Base-by-base conservation (phyloP, 2,888 invertebrate genomes). In the Mallateleia sp. region DNA sequence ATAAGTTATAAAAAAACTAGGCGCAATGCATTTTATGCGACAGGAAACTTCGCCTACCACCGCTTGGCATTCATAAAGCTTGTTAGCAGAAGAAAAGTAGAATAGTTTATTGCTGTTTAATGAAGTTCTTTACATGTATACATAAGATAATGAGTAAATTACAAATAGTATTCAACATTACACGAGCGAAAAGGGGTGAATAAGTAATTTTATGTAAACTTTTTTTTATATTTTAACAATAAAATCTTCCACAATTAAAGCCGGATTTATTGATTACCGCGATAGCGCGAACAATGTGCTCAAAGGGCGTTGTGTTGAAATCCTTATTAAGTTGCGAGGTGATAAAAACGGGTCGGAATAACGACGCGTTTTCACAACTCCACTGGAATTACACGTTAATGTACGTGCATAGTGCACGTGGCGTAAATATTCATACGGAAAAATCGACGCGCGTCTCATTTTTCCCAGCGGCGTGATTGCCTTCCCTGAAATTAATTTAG, bases 111-210 rank as follows among this genome's bases (percentile, higher is more conserved):
- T 79, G 74, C 71, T 69, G 79, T 50, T 74, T 74, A 85, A 79
- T 79, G 74, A 84, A 78, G 84, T 84, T 78, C 72, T 85, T 67
- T 79, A 62, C 67, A 74, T 58, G 60, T 80, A 80, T 71, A 78
- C 79, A 75, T 79, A 79, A 85, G 85, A 75, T 85, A 85, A 85
- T 85, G 69, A 80, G 75, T 60, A 64, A 75, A 85, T 85, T 79
- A 67, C 74, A 85, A 72, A 60, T 72, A 67, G 47, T 28, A 18
- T 22, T 64, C 56, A 78, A 58, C 77, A 24, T 72, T 71, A 22
- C 69, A 56, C 64, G 62, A 45, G 22, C 34, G 24, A 22, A 42
- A 52, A 66, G 47, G n/a, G 80, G 85, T 75, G 75, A 85, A 85
- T 80, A 85, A 75, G 42, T 64, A 71, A 75, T 62, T 56, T 58